phyloP scores from a whole-genome alignment of 2,113 vertebrate species.

The Scomber japonicus region DNA sequence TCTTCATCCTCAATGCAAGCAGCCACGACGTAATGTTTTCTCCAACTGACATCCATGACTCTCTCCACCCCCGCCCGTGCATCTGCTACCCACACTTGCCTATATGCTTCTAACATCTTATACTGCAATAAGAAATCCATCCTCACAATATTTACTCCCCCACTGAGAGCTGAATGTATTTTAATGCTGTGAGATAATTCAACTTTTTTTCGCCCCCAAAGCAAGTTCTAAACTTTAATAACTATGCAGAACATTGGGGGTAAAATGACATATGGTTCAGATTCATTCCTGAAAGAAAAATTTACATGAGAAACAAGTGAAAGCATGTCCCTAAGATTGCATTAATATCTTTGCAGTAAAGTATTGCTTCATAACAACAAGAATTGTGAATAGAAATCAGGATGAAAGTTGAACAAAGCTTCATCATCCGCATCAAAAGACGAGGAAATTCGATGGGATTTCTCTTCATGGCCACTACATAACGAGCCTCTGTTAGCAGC shows the following conservation, averaged over 20 bases:
- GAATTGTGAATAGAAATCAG: background rate
- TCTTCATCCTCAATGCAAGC: slow-evolving; percentile 46
- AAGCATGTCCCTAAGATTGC: background rate
- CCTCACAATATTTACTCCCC: slow-evolving; percentile 30
- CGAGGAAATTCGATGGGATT: background rate
- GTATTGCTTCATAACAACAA: slow-evolving; percentile 7
- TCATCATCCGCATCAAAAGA: slow-evolving; percentile 20
- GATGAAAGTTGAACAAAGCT: slow-evolving; percentile 19
- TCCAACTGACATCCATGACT: slow-evolving; percentile 52
- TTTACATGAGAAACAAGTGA: background rate
- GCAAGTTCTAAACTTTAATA: background rate
- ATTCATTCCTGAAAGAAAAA: slow-evolving; percentile 4
- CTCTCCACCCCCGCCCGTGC: slow-evolving; percentile 21
- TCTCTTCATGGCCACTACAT: slow-evolving; percentile 15
- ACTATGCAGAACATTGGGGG: background rate
- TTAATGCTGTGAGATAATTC: background rate
- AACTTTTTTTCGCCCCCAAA: background rate
- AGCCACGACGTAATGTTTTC: slow-evolving; percentile 32
- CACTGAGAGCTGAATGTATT: background rate
- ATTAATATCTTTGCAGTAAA: background rate
- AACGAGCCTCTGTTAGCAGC: slow-evolving; percentile 10
- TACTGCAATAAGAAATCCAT: slow-evolving; percentile 36
- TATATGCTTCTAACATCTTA: slow-evolving; percentile 33
- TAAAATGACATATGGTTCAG: background rate
- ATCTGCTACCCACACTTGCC: slow-evolving; percentile 36